phyloP scores from a whole-genome alignment of 2,888 invertebrate species.

The Dicyrtomina minuta region DNA sequence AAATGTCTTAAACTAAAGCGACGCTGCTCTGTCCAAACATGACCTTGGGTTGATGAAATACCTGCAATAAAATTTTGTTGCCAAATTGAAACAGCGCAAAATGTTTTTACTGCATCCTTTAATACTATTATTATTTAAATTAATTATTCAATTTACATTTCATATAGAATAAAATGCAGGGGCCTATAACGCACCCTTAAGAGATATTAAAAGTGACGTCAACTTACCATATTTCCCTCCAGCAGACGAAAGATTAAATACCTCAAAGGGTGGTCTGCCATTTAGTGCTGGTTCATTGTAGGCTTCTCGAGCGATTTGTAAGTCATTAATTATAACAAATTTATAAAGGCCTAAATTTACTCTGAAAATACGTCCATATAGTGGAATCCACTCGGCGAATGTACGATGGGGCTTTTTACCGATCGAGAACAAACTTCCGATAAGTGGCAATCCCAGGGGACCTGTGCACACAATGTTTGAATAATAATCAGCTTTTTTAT shows the following conservation, averaged over 20 bases:
- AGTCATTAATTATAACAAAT: constrained; percentile 10
- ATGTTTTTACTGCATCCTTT: too few species aligned
- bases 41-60: not conserved
- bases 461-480: too few species aligned
- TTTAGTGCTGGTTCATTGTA: not conserved
- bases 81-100: too few species aligned
- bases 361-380: constrained; percentile 2
- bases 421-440: constrained; percentile 7
- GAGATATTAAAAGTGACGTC: too few species aligned
- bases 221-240: not conserved
- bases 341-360: constrained; percentile 13
- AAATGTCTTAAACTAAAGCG: constrained; percentile 23
- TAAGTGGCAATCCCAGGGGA: constrained; percentile 8
- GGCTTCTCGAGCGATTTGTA: constrained; percentile 9
- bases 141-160: too few species aligned
- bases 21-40: constrained; percentile 17
- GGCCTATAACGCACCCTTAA: too few species aligned
- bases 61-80: not conserved
- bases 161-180: too few species aligned
- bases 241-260: not conserved
- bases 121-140: too few species aligned
- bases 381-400: constrained; percentile 9
- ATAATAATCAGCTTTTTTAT: too few species aligned
- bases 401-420: not conserved
- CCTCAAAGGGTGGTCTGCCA: constrained; percentile 3